Evolutionary conservation across 2,797 vertebrate species (phyloP).

Genomic region (Hipposideros larvatus): DNA sequence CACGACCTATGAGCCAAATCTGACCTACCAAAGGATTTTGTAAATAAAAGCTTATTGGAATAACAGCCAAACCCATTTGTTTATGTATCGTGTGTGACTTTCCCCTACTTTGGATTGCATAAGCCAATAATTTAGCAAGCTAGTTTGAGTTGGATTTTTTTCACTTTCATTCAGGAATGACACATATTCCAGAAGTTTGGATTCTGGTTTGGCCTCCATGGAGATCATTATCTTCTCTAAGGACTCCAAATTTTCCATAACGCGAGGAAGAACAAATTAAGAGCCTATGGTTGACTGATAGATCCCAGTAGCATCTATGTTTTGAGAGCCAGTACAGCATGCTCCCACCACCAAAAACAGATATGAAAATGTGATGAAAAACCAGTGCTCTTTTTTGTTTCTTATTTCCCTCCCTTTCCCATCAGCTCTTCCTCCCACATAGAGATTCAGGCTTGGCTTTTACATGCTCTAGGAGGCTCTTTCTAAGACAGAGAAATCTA

Average conservation of each 20-base stretch:
- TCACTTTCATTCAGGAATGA: background rate
- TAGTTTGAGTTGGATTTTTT: background rate
- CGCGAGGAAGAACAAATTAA: constrained; percentile 28
- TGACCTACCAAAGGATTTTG: background rate
- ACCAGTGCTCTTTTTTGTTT: background rate
- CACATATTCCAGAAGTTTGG: background rate
- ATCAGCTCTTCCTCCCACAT: background rate
- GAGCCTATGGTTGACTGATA: background rate
- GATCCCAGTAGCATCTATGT: background rate
- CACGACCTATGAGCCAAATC: background rate
- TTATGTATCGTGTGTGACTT: background rate
- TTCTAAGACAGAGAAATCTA: constrained; percentile 13
- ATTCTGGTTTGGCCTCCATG: background rate
- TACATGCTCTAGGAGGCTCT: background rate
- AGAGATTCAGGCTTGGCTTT: background rate
- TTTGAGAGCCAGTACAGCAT: background rate
- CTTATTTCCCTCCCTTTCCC: background rate
- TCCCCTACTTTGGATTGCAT: background rate
- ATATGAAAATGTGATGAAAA: background rate
- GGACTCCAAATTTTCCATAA: background rate
- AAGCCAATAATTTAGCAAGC: background rate
- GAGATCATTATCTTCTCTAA: background rate
- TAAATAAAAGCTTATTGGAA: constrained; percentile 19
- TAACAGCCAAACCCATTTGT: background rate
- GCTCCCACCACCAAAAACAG: background rate